Conservation (phyloP, 2,797 vertebrate species). For the Malacoraja senta region DNA sequence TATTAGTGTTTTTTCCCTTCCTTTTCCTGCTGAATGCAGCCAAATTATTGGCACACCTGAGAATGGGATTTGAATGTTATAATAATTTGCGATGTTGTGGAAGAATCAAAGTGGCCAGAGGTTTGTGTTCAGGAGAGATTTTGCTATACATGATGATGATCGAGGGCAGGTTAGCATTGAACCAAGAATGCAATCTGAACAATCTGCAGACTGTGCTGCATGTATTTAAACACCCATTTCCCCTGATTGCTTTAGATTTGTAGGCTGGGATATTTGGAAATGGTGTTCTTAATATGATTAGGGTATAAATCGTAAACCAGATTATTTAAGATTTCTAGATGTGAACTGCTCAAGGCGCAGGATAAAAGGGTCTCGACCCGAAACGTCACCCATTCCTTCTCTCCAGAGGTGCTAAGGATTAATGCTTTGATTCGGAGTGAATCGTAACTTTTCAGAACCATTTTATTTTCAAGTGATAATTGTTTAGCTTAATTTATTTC, state of each 20-base stretch:
- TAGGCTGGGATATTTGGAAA: not conserved
- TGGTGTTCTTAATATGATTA: not conserved
- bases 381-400: no score
- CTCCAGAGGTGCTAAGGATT: no score
- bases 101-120: slow-evolving; percentile 40
- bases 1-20: slow-evolving; percentile 47
- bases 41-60: slow-evolving; percentile 47
- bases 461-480: not conserved
- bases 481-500: slow-evolving; percentile 56
- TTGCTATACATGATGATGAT: not conserved
- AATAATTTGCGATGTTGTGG: slow-evolving; percentile 34
- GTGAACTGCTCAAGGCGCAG: not conserved
- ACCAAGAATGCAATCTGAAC: not conserved
- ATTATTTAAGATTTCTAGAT: not conserved
- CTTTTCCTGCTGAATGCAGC: slow-evolving; percentile 55
- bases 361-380: no score
- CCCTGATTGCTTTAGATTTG: not conserved
- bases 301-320: not conserved
- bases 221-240: not conserved
- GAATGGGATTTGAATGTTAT: not conserved
- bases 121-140: not conserved
- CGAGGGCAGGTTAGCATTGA: not conserved
- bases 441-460: not conserved
- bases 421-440: not conserved
- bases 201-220: not conserved